A percentile compares a stretch with the other conserved stretches of the same genome.
phyloP scores from a whole-genome alignment of 1,140 invertebrate genomes.

The Drosophila neocordata region DNA sequence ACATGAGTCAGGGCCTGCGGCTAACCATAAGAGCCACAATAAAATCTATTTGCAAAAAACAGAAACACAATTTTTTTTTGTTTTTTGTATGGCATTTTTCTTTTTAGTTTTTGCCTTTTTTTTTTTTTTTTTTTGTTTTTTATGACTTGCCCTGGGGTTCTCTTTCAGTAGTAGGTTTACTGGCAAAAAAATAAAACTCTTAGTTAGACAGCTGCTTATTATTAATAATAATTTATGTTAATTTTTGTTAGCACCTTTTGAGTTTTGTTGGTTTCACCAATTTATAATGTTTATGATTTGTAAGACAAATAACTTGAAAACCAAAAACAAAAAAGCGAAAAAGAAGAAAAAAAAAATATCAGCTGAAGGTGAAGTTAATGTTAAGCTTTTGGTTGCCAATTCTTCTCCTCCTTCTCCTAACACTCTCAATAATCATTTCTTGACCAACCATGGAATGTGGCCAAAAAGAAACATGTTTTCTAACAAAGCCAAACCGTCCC shows the following conservation, averaged over 20 bases:
- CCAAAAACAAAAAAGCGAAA: slow-evolving; percentile 21
- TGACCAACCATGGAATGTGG: slow-evolving; percentile 51
- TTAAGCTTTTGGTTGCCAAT: slow-evolving; percentile 61
- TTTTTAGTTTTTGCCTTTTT: too few relatives aligned
- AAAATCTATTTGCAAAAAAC: slow-evolving; percentile 7
- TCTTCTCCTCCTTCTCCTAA: slow-evolving; percentile 67
- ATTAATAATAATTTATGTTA: slow-evolving; percentile 76
- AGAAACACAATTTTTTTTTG: too few relatives aligned
- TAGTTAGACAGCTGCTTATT: slow-evolving; percentile 60
- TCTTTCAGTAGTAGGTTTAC: too few relatives aligned
- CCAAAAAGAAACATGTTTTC: slow-evolving; percentile 73
- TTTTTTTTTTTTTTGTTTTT: too few relatives aligned
- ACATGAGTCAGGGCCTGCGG: slow-evolving; percentile 27
- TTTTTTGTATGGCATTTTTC: slow-evolving; percentile 2
- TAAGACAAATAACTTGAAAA: slow-evolving; percentile 59
- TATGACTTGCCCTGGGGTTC: neutral
- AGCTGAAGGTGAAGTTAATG: neutral
- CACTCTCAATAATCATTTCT: neutral
- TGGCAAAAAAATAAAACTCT: slow-evolving; percentile 21
- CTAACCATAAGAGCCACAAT: slow-evolving; percentile 27
- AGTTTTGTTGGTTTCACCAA: slow-evolving; percentile 59
- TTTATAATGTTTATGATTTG: slow-evolving; percentile 75
- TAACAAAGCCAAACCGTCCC: slow-evolving; percentile 45
- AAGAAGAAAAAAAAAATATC: slow-evolving; percentile 40
- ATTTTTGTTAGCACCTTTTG: slow-evolving; percentile 70